Evolutionary conservation across 2,888 invertebrate genomes (phyloP).

Genomic region (Papilio gigon): DNA sequence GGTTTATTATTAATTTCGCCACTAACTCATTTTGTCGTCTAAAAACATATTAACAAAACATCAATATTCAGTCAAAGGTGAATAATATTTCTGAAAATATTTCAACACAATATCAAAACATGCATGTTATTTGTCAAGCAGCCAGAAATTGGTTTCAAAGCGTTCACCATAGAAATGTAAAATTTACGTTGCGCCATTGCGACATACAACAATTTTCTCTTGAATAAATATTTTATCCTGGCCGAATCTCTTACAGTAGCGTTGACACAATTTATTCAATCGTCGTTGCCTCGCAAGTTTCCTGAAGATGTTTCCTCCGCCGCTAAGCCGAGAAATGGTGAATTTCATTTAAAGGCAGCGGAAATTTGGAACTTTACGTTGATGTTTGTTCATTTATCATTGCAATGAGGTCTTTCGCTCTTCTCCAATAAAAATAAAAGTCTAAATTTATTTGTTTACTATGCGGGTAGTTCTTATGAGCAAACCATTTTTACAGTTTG

Average conservation of each 20-base stretch:
- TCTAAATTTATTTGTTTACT: neutral
- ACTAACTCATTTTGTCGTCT: no score
- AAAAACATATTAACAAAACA: neutral
- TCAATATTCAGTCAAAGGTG: neutral
- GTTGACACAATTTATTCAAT: conserved; percentile 31
- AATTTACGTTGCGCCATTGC: conserved; percentile 28
- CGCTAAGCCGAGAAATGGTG: conserved; percentile 26
- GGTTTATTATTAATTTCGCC: no score
- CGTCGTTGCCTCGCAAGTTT: conserved; percentile 22
- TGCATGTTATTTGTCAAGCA: conserved; percentile 6
- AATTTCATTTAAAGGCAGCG: conserved; percentile 21
- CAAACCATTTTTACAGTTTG: no score
- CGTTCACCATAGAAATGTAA: conserved; percentile 15
- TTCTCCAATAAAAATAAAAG: neutral
- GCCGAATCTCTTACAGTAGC: conserved; percentile 18
- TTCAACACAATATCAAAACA: conserved; percentile 1
- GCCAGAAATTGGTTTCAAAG: conserved; percentile 24
- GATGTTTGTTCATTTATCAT: conserved; percentile 24
- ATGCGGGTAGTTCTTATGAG: neutral
- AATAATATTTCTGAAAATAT: neutral
- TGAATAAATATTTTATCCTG: conserved; percentile 28
- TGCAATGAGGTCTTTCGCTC: conserved; percentile 3
- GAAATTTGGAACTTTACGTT: conserved; percentile 23
- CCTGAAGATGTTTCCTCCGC: conserved; percentile 16
- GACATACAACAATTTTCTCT: conserved; percentile 25